phyloP scores from a whole-genome alignment of 2,888 invertebrate species.

The Hermaeophaga mercurialis region DNA sequence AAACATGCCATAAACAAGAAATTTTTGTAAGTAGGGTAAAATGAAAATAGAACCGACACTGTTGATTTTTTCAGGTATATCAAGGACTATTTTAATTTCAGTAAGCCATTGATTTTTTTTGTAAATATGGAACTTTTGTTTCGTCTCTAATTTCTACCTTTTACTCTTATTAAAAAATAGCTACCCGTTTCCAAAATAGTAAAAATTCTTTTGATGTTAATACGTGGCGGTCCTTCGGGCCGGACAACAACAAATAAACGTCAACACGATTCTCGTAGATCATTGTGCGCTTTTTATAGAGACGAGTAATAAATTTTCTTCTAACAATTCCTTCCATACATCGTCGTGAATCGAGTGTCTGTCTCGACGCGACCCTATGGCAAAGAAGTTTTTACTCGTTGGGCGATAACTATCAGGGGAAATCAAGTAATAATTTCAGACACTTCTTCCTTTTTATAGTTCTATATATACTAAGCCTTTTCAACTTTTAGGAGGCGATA shows the following conservation, averaged over 20 bases:
- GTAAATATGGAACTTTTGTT: too few relatives aligned
- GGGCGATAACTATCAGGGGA: slow-evolving; percentile 40
- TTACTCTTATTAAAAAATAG: too few relatives aligned
- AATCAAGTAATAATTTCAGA: slow-evolving; percentile 42
- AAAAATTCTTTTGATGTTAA: too few relatives aligned
- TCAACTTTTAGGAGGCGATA: slow-evolving; percentile 36
- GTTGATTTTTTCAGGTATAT: too few relatives aligned
- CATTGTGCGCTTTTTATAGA: neutral
- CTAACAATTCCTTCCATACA: neutral
- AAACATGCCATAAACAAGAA: too few relatives aligned
- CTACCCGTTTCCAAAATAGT: too few relatives aligned
- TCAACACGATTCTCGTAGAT: neutral
- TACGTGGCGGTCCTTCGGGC: too few relatives aligned
- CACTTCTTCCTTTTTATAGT: slow-evolving; percentile 24
- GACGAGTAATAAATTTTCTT: neutral
- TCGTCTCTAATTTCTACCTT: too few relatives aligned
- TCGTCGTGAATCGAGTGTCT: neutral
- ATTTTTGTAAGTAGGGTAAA: too few relatives aligned
- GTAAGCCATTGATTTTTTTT: too few relatives aligned
- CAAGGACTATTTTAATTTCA: too few relatives aligned
- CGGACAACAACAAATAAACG: neutral
- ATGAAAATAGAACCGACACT: too few relatives aligned
- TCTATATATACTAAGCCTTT: slow-evolving; percentile 28
- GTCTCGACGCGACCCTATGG: neutral
- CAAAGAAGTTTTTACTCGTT: slow-evolving; percentile 24